Base-by-base conservation (phyloP, 53 echinoderm and acorn worm species). In the Hippasteria phrygiana region DNA sequence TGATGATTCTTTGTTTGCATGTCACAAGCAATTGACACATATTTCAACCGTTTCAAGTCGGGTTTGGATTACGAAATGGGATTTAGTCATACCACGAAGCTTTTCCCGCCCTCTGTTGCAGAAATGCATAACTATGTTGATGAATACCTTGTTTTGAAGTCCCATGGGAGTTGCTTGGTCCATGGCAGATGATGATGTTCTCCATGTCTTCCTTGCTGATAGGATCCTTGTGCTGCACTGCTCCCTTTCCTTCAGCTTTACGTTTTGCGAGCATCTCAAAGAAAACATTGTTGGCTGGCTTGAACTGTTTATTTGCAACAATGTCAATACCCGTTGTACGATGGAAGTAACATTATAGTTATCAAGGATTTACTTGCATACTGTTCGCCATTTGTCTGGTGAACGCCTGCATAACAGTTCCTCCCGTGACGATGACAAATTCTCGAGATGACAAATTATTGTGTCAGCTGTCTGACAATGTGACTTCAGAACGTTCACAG, bases 101-200 rank as follows among this genome's bases (percentile, higher is more conserved):
- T 80, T 80, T 0, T 51, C 53, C 18, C 80, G 89, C 34, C 80
- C 80, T 79, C 89, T 83, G 24, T 77, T 62, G 24, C 36, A 59
- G 46, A 88, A 88, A 59, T 88, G 73, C 56, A 75, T 88, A 43
- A 87, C 28, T 50, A 73, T 73, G 54, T 87, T 54, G 51, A 88
- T 31, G 40, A 88, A 88, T 55, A 76, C 88, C 33, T 88, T 88
- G 76, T 75, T 88, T 41, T 88, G 88, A 1, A 76, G 76, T 43
- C 76, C 88, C 27, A 26, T 11, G 2, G 77, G 76, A 20, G 43
- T 62, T 38, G 39, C 55, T 38, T 50, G 39, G 20, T 88, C 76
- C 41, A 76, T 14, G 31, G 76, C 88, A 29, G 18, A 74, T 47
- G 88, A 88, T 26, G 22, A 88, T 88, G 38, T 88, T 75, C 2